phyloP scores from a whole-genome alignment of 2,113 vertebrate genomes.

The Madoqua kirkii region DNA sequence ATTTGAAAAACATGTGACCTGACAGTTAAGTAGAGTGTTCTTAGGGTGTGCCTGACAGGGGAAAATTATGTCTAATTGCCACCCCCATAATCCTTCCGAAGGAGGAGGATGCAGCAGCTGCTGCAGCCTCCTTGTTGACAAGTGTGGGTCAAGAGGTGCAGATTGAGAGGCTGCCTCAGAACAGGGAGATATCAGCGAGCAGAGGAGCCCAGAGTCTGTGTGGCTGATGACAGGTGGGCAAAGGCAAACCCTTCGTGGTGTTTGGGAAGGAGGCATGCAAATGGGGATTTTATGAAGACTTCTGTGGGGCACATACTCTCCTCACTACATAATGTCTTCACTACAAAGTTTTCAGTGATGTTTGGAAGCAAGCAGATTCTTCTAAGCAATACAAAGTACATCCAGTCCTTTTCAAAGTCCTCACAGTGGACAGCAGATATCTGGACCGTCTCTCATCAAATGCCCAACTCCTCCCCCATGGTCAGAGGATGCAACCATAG shows the following conservation, averaged over 20 bases:
- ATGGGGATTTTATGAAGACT: neutral
- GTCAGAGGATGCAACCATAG: no score
- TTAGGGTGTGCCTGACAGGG: neutral
- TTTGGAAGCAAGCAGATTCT: neutral
- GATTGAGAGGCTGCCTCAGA: neutral
- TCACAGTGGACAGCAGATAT: no score
- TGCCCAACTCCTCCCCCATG: neutral
- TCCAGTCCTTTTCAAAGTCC: neutral
- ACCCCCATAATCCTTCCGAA: no score
- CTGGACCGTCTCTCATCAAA: neutral
- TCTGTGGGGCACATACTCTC: neutral
- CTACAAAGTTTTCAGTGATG: neutral
- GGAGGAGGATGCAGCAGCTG: neutral
- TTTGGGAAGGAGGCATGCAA: neutral
- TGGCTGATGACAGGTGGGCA: neutral
- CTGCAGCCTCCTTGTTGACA: neutral
- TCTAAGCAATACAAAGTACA: neutral
- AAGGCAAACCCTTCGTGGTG: fast-evolving
- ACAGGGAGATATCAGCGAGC: fast-evolving
- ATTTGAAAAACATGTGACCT: neutral
- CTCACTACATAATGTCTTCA: neutral
- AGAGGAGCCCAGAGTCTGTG: no score
- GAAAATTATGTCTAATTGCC: neutral
- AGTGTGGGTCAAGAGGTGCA: neutral
- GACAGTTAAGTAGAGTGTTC: neutral